Evolutionary conservation across 1,140 invertebrate species (phyloP).

Genomic region (Calosoma granatense): DNA sequence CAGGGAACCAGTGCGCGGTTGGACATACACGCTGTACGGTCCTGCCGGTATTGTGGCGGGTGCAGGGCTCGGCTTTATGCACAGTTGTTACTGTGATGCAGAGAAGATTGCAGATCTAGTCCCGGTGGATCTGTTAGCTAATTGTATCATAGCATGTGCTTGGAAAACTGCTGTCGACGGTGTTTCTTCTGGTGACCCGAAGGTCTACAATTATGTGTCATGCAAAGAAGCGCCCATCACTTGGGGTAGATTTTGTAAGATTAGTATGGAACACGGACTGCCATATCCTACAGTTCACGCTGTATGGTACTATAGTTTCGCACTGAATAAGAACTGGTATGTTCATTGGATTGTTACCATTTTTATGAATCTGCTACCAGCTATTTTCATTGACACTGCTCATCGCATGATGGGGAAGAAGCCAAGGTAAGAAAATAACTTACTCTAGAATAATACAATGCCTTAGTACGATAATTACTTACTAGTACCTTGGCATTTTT

Average conservation of each 20-base stretch:
- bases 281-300: conserved; percentile 32
- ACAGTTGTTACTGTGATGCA: conserved; percentile 48
- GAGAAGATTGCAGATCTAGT: conserved; percentile 55
- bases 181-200: not conserved
- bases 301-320: conserved; percentile 46
- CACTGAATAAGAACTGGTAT: conserved; percentile 39
- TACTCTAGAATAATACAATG: too few species aligned
- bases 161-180: not conserved
- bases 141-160: conserved; percentile 49
- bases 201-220: conserved; percentile 3
- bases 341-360: conserved; percentile 39
- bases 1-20: conserved; percentile 39
- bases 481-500: too few species aligned
- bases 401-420: conserved; percentile 41
- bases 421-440: too few species aligned
- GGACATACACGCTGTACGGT: conserved; percentile 80
- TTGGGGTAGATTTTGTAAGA: conserved; percentile 33
- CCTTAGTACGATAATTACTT: too few species aligned
- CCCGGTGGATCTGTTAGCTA: conserved; percentile 62
- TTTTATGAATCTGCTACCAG: conserved; percentile 49
- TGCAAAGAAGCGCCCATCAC: conserved; percentile 32
- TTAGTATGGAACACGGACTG: conserved; percentile 34
- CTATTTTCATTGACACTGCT: conserved; percentile 43
- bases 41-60: conserved; percentile 56
- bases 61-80: conserved; percentile 54